Evolutionary conservation across 2,888 invertebrate genomes (phyloP).

Genomic region (Macaria liturata): DNA sequence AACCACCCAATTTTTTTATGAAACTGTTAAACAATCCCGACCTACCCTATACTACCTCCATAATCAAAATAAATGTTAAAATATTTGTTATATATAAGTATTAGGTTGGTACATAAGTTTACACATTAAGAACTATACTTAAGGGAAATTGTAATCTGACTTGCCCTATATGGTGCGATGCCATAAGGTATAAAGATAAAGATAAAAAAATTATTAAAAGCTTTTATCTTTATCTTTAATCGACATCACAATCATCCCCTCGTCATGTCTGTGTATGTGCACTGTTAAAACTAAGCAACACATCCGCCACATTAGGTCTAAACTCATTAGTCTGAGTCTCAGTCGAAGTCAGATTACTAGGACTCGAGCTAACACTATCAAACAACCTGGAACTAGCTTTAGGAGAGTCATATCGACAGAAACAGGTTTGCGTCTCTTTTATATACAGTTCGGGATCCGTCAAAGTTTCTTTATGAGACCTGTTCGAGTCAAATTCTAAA

Average conservation of each 20-base stretch:
- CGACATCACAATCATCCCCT: no score
- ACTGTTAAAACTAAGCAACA: constrained; percentile 55
- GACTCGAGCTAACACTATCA: constrained; percentile 53
- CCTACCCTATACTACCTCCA: not conserved
- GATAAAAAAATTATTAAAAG: no score
- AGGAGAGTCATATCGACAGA: constrained; percentile 60
- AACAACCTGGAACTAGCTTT: constrained; percentile 48
- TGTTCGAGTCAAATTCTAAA: constrained; percentile 59
- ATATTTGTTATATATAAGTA: no score
- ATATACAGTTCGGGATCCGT: constrained; percentile 64
- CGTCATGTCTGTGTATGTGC: constrained; percentile 68
- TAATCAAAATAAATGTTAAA: no score
- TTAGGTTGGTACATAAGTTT: no score
- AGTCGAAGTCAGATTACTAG: constrained; percentile 54
- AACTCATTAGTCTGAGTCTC: constrained; percentile 65
- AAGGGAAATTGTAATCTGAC: no score
- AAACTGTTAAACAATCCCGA: no score
- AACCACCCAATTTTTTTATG: no score
- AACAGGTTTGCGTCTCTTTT: constrained; percentile 72
- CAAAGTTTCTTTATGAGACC: constrained; percentile 62
- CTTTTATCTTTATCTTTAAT: no score
- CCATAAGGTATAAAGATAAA: no score
- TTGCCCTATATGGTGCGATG: no score
- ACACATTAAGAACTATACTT: no score
- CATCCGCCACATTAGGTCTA: constrained; percentile 46